Evolutionary conservation across 2,113 vertebrate species (phyloP).

Genomic region (Notarius quadriscutis): DNA sequence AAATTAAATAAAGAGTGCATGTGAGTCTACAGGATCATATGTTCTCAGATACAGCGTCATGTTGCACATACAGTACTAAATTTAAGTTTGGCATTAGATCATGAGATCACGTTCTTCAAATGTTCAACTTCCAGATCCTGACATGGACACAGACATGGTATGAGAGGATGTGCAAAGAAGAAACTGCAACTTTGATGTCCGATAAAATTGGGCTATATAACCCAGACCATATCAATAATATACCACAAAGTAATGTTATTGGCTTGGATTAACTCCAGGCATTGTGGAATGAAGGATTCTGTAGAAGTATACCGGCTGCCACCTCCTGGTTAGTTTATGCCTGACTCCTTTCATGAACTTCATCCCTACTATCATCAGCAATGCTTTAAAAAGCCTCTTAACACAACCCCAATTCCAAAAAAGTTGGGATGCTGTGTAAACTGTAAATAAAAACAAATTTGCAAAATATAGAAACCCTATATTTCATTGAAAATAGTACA

Average conservation of each 20-base stretch:
- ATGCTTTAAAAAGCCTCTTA: background rate
- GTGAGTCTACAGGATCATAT: background rate
- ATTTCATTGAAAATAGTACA: no score
- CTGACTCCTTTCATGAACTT: background rate
- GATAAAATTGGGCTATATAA: constrained; percentile 58
- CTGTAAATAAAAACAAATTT: no score
- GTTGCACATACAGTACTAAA: background rate
- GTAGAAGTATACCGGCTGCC: background rate
- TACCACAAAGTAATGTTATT: constrained; percentile 74
- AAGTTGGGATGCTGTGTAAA: no score
- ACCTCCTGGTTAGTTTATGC: background rate
- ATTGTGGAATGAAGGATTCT: constrained; percentile 76
- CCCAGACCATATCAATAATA: constrained; percentile 56
- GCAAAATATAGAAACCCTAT: no score
- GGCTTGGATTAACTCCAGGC: constrained; percentile 83
- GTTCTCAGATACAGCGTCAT: background rate
- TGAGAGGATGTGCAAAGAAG: background rate
- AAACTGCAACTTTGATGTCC: background rate
- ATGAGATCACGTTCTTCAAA: constrained; percentile 9
- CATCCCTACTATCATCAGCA: background rate
- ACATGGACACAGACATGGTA: background rate
- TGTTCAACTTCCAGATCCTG: constrained; percentile 30
- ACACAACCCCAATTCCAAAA: background rate
- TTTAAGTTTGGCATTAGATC: background rate
- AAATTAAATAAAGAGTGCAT: background rate